Evolutionary conservation across 2,888 invertebrate genomes (phyloP).

Genomic region (Liodrosophila aerea): DNA sequence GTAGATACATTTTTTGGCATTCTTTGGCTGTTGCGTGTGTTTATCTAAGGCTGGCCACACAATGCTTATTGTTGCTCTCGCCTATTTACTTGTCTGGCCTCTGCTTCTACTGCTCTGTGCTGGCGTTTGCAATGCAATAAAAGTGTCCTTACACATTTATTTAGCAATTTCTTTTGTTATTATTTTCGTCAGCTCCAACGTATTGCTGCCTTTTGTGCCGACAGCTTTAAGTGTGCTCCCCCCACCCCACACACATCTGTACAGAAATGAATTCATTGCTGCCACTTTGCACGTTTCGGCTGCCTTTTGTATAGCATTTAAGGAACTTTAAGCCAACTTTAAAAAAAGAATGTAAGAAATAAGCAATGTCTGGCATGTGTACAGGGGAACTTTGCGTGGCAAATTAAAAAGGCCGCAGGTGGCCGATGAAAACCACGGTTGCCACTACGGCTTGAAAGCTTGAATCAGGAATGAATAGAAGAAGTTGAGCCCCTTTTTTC

Average conservation of each 20-base stretch:
- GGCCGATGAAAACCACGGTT: slow-evolving; percentile 35
- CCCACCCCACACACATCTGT: slow-evolving; percentile 15
- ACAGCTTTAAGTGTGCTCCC: slow-evolving; percentile 63
- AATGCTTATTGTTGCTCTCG: slow-evolving; percentile 65
- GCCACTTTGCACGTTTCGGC: not conserved
- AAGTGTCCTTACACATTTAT: slow-evolving; percentile 79
- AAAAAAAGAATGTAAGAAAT: slow-evolving; percentile 25
- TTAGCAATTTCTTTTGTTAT: slow-evolving; percentile 77
- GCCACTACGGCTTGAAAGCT: too few species aligned
- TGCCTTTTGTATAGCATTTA: slow-evolving; percentile 13
- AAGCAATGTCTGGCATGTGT: too few species aligned
- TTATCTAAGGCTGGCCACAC: slow-evolving; percentile 56
- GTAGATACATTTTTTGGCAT: too few species aligned
- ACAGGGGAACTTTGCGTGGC: slow-evolving; percentile 70
- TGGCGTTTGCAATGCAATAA: slow-evolving; percentile 68
- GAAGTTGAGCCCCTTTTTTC: too few species aligned
- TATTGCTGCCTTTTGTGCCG: slow-evolving; percentile 46
- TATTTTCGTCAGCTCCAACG: slow-evolving; percentile 63
- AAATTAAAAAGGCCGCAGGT: slow-evolving; percentile 79
- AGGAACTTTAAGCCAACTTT: slow-evolving; percentile 28
- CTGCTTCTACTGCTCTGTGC: slow-evolving; percentile 28
- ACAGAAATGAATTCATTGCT: slow-evolving; percentile 55
- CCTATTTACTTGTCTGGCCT: slow-evolving; percentile 66
- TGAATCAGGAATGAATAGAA: too few species aligned
- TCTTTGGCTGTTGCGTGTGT: slow-evolving; percentile 35